phyloP scores from a whole-genome alignment of 1,140 invertebrate genomes.

The Macrotrachela quadricornifera region DNA sequence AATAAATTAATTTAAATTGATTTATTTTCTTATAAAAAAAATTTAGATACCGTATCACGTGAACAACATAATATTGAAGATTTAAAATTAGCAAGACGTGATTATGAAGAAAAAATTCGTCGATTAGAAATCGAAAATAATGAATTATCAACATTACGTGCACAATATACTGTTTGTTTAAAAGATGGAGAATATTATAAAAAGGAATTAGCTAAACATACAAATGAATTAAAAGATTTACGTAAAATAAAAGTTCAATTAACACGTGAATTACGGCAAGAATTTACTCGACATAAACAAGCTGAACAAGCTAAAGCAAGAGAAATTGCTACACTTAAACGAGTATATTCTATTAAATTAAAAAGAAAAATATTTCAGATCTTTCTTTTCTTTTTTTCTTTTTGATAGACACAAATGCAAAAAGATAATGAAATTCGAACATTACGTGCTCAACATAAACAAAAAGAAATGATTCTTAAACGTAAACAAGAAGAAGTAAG shows the following conservation, averaged over 20 bases:
- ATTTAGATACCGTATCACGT: no score
- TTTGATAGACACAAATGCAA: slow-evolving; percentile 36
- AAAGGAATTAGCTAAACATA: slow-evolving; percentile 50
- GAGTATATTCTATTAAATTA: slow-evolving; percentile 1
- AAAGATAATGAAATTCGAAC: slow-evolving; percentile 68
- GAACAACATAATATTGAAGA: no score
- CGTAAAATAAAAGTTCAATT: slow-evolving; percentile 64
- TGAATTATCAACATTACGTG: no score
- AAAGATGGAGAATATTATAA: no score
- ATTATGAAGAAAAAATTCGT: no score
- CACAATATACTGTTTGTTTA: no score
- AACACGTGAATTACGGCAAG: slow-evolving; percentile 77
- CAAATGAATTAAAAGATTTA: slow-evolving; percentile 60
- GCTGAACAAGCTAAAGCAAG: slow-evolving; percentile 38
- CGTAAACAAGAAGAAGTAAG: slow-evolving; percentile 24
- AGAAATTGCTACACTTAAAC: slow-evolving; percentile 61
- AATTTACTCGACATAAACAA: slow-evolving; percentile 56
- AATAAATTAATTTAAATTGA: no score
- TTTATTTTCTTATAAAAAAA: no score
- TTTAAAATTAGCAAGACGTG: no score
- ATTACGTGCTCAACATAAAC: slow-evolving; percentile 51
- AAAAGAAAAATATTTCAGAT: no score
- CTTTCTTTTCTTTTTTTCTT: no score
- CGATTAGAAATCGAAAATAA: no score
- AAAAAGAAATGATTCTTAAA: slow-evolving; percentile 23